These are phyloP conservation scores for Falcaria lacertinaria DNA, from an alignment of 2,888 invertebrate species.

Conservation along the genomic window DNA sequence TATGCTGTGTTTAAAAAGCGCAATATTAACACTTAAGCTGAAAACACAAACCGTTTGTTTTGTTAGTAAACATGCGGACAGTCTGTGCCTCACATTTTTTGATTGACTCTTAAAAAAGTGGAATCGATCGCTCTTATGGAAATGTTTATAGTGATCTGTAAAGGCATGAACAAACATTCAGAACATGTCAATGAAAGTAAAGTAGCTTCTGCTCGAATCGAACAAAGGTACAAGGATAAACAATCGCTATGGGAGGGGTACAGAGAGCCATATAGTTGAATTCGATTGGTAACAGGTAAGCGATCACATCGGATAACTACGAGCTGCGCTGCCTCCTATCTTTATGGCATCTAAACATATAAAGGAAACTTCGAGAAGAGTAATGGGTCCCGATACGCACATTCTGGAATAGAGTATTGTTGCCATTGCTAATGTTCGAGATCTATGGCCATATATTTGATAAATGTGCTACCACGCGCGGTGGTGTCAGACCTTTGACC, in stretches of 20 bases:
- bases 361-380: constrained; percentile 67
- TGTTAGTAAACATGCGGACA: too few relatives aligned
- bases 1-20: too few relatives aligned
- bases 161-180: neutral
- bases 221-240: constrained; percentile 17
- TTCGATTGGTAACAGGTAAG: constrained; percentile 56
- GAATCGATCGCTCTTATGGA: too few relatives aligned
- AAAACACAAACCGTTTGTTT: too few relatives aligned
- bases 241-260: constrained; percentile 12
- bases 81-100: too few relatives aligned
- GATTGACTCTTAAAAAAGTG: too few relatives aligned
- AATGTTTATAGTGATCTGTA: neutral
- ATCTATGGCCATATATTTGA: constrained; percentile 49
- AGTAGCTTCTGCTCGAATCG: neutral
- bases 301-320: constrained; percentile 56
- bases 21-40: too few relatives aligned
- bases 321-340: constrained; percentile 53
- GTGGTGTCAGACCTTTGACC: constrained; percentile 44
- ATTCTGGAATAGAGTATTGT: constrained; percentile 62
- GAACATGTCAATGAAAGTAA: neutral
- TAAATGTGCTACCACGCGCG: constrained; percentile 45
- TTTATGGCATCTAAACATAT: constrained; percentile 70
- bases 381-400: constrained; percentile 68
- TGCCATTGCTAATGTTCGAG: constrained; percentile 49
- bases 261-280: constrained; percentile 41